Percentiles rank a stretch among this genome's conserved stretches.
phyloP scores from a whole-genome alignment of 2,888 invertebrate genomes.

The Eupeodes latifasciatus region DNA sequence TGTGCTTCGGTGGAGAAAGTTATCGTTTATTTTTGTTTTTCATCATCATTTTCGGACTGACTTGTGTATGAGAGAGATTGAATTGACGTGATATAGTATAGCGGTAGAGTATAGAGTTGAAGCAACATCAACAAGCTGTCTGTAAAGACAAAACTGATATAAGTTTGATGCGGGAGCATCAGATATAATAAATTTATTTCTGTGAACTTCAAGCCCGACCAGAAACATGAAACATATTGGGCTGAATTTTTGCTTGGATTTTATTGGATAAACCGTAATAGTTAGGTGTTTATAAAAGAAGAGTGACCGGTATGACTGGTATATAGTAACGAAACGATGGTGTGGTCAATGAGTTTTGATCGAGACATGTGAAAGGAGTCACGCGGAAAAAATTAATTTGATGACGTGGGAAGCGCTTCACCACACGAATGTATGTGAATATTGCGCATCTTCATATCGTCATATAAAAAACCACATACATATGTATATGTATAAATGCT shows the following conservation, averaged over 20 bases:
- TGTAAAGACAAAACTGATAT: constrained; percentile 23
- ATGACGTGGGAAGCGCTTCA: constrained; percentile 54
- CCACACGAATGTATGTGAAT: neutral
- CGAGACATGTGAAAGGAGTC: constrained; percentile 81
- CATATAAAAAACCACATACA: neutral
- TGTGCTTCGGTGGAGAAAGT: constrained; percentile 68
- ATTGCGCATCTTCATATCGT: constrained; percentile 13
- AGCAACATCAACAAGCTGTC: neutral
- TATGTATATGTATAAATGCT: neutral
- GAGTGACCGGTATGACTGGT: constrained; percentile 65
- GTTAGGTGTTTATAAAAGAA: constrained; percentile 56
- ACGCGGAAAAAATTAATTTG: constrained; percentile 78
- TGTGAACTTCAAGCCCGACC: constrained; percentile 42
- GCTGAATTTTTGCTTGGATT: constrained; percentile 10
- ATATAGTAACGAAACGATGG: neutral
- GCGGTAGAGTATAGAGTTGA: neutral
- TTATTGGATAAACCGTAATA: constrained; percentile 23
- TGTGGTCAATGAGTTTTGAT: constrained; percentile 53
- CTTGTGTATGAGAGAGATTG: constrained; percentile 50
- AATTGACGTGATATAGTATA: constrained; percentile 7
- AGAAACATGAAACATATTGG: constrained; percentile 4
- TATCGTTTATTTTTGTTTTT: constrained; percentile 70
- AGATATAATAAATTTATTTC: constrained; percentile 42
- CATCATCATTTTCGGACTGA: constrained; percentile 45
- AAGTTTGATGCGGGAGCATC: constrained; percentile 39